These are phyloP conservation scores for Hippocampus barbouri DNA, from an alignment of 2,113 vertebrate genomes.

Conservation along the genomic window DNA sequence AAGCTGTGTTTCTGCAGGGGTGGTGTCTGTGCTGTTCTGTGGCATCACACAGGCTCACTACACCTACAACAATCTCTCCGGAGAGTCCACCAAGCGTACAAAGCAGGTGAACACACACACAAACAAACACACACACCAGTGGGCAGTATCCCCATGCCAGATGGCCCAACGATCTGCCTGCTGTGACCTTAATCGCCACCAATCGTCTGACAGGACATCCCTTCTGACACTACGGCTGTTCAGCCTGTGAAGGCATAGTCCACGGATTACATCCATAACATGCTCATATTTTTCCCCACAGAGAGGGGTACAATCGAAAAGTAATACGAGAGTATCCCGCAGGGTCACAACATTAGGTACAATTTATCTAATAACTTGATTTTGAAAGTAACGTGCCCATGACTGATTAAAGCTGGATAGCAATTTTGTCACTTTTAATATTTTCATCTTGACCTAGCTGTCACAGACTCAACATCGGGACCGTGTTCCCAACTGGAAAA, in stretches of 20 bases:
- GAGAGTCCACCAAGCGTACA: slow-evolving; percentile 88
- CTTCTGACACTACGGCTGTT: slow-evolving; percentile 12
- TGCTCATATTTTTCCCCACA: neutral
- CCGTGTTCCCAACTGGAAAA: too few relatives aligned
- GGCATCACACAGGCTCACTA: slow-evolving; percentile 97
- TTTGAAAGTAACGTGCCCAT: too few relatives aligned
- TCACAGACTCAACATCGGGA: too few relatives aligned
- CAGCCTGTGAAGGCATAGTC: slow-evolving; percentile 18
- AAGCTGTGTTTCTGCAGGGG: slow-evolving; percentile 68
- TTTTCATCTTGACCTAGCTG: too few relatives aligned
- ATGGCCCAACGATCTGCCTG: slow-evolving; percentile 51
- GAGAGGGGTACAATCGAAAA: neutral
- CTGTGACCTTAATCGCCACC: slow-evolving; percentile 63
- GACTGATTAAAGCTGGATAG: too few relatives aligned
- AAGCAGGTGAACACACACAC: slow-evolving; percentile 79
- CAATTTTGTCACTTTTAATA: too few relatives aligned
- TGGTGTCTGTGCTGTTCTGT: slow-evolving; percentile 94
- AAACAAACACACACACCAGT: neutral
- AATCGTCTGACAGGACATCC: slow-evolving; percentile 41
- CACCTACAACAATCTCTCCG: slow-evolving; percentile 89
- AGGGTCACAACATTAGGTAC: neutral
- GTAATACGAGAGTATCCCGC: neutral
- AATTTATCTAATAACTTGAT: too few relatives aligned
- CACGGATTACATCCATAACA: slow-evolving; percentile 9
- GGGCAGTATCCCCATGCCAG: slow-evolving; percentile 32